Evolutionary conservation across 2,888 invertebrate genomes (phyloP).

Genomic region (Anthophora plumipes): DNA sequence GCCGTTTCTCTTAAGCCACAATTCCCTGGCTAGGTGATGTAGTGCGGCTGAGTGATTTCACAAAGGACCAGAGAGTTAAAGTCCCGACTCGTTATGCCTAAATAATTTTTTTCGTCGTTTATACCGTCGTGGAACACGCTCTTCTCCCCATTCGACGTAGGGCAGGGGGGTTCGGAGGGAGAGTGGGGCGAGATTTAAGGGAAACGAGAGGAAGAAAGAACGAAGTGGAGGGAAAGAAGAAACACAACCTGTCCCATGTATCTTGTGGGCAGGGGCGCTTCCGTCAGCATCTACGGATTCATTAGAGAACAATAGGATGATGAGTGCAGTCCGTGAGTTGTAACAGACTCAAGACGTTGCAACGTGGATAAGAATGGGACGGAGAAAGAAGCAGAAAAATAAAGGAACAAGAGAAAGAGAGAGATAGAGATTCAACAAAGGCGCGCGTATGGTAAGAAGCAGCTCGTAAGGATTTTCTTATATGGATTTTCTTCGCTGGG

Average conservation of each 20-base stretch:
- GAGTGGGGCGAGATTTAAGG: constrained; percentile 32
- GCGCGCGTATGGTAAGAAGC: constrained; percentile 46
- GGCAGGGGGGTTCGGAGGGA: not conserved
- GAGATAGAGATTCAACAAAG: constrained; percentile 39
- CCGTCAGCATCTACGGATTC: constrained; percentile 83
- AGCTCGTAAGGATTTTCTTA: constrained; percentile 43
- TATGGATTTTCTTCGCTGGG: constrained; percentile 48
- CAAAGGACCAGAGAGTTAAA: constrained; percentile 65
- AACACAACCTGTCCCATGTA: constrained; percentile 78
- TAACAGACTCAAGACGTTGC: constrained; percentile 70
- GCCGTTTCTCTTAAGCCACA: constrained; percentile 65
- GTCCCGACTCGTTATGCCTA: constrained; percentile 69
- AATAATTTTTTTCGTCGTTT: constrained; percentile 69
- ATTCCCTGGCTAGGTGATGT: constrained; percentile 66
- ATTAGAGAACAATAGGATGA: constrained; percentile 84
- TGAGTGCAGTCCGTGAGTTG: constrained; percentile 76
- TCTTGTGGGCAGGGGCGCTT: constrained; percentile 78
- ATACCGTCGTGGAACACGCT: constrained; percentile 41
- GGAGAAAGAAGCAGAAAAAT: constrained; percentile 17
- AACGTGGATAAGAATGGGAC: constrained; percentile 50
- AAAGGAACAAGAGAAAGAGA: not conserved
- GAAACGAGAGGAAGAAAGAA: constrained; percentile 49
- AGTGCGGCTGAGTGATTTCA: constrained; percentile 71
- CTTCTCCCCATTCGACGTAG: not conserved
- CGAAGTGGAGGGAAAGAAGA: constrained; percentile 63